phyloP scores from a whole-genome alignment of 1,140 invertebrate species.

The Holotrichia oblita region DNA sequence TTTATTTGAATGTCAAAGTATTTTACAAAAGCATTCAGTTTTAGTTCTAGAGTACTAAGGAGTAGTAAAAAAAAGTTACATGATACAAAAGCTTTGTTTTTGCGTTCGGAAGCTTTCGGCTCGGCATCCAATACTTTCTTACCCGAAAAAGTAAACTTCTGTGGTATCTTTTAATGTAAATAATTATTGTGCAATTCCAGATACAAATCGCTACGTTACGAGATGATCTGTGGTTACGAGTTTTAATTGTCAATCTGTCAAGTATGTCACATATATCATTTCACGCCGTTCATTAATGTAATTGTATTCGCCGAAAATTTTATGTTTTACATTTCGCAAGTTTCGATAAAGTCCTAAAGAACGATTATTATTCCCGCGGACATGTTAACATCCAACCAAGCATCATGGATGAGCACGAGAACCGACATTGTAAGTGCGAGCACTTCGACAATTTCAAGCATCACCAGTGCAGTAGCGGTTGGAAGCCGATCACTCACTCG shows the following conservation, averaged over 20 bases:
- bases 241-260: neutral
- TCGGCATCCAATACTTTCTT: too few relatives aligned
- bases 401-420: neutral
- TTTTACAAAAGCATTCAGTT: too few relatives aligned
- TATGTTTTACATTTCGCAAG: neutral
- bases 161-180: too few relatives aligned
- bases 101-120: too few relatives aligned
- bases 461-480: neutral
- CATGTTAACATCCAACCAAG: neutral
- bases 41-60: too few relatives aligned
- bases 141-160: too few relatives aligned
- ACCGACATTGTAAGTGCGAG: neutral
- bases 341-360: neutral
- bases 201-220: too few relatives aligned
- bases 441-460: neutral
- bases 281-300: neutral
- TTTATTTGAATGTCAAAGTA: too few relatives aligned
- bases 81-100: too few relatives aligned
- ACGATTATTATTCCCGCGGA: neutral
- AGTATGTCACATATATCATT: neutral
- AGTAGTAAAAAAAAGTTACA: too few relatives aligned
- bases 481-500: slow-evolving; percentile 26
- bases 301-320: neutral
- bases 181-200: too few relatives aligned
- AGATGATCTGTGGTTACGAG: too few relatives aligned